phyloP scores from a whole-genome alignment of 1,140 invertebrate species.

The Laodelphax striatellus region DNA sequence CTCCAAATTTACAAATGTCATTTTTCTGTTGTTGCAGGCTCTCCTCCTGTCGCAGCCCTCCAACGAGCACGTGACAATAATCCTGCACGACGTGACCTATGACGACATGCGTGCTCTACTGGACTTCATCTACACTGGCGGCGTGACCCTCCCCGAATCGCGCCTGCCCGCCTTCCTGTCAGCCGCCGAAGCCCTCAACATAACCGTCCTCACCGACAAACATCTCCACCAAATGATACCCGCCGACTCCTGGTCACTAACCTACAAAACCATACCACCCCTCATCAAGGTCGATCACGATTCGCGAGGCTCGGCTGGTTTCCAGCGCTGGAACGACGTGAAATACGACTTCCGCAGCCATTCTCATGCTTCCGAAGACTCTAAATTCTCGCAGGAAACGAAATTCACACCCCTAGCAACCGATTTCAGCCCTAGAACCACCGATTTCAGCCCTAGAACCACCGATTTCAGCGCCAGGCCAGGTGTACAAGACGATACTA shows the following conservation, averaged over 20 bases:
- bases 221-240: conserved; percentile 10
- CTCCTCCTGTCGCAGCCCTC: conserved; percentile 37
- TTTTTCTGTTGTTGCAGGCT: conserved; percentile 28
- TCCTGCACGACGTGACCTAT: conserved; percentile 41
- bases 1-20: too few species aligned
- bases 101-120: conserved; percentile 42
- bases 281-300: conserved; percentile 9
- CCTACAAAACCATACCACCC: neutral
- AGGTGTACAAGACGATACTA: neutral
- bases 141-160: conserved; percentile 39
- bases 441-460: too few species aligned
- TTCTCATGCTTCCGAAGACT: neutral
- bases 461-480: neutral
- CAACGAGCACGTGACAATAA: conserved; percentile 41
- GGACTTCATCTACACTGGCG: conserved; percentile 47
- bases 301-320: too few species aligned
- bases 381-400: neutral
- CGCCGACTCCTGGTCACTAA: neutral
- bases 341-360: too few species aligned
- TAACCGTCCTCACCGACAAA: conserved; percentile 37
- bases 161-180: conserved; percentile 40
- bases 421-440: too few species aligned
- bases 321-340: neutral
- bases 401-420: neutral
- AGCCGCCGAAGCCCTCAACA: conserved; percentile 41